Conservation (phyloP, 2,797 vertebrate species). For the Girardinus metallicus region DNA sequence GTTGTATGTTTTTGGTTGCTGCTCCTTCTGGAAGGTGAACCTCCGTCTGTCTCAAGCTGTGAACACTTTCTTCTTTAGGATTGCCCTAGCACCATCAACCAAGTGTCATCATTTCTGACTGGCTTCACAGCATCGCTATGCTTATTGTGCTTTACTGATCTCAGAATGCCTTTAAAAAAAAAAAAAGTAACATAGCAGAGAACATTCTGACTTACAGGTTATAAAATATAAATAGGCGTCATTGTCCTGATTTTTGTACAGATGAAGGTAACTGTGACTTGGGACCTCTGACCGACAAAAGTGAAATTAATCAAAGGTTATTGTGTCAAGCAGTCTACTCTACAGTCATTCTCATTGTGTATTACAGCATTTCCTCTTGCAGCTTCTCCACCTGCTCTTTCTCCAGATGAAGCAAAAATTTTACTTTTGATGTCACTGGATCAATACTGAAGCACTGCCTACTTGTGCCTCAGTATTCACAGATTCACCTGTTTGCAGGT, state of each 20-base stretch:
- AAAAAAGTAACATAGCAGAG: not conserved
- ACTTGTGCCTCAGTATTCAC: too few species aligned
- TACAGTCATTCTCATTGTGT: constrained; percentile 3
- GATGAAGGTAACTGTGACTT: not conserved
- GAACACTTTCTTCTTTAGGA: not conserved
- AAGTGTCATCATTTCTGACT: too few species aligned
- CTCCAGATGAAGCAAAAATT: too few species aligned
- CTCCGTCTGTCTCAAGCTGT: not conserved
- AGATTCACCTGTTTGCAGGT: too few species aligned
- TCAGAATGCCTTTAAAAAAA: not conserved
- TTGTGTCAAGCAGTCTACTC: constrained; percentile 7
- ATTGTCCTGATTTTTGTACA: not conserved
- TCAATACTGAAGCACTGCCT: too few species aligned
- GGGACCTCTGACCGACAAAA: constrained; percentile 16
- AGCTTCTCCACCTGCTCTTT: too few species aligned
- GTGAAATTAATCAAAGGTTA: constrained; percentile 33
- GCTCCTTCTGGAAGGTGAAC: not conserved
- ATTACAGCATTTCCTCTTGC: too few species aligned
- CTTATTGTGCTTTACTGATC: not conserved
- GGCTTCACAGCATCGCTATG: too few species aligned
- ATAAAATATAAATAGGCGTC: not conserved
- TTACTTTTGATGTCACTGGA: too few species aligned
- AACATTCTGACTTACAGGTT: too few species aligned
- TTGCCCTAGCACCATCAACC: not conserved
- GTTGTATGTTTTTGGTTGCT: not conserved